These are phyloP conservation scores for Varecia variegata DNA, from an alignment of 2,797 vertebrate genomes.

Conservation along the genomic window DNA sequence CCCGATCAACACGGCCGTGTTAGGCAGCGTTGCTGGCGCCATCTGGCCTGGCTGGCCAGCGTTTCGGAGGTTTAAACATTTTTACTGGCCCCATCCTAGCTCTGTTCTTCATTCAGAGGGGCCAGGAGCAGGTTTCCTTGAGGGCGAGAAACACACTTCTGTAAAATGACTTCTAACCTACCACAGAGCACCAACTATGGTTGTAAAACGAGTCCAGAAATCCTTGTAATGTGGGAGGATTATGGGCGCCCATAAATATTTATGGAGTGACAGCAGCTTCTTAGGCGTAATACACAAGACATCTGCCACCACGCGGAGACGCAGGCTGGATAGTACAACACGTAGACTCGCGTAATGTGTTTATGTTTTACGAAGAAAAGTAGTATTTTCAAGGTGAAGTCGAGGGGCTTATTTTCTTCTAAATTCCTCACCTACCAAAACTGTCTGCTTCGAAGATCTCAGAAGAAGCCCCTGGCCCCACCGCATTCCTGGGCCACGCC, in stretches of 20 bases:
- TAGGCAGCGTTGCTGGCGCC: background rate
- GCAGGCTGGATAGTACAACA: background rate
- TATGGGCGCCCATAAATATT: constrained; percentile 13
- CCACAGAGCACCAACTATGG: background rate
- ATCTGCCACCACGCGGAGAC: background rate
- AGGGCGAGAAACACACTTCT: background rate
- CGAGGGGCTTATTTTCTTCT: background rate
- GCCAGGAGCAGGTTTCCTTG: background rate
- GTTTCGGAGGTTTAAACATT: background rate
- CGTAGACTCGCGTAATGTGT: accelerated
- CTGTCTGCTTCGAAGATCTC: background rate
- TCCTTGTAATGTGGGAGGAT: background rate
- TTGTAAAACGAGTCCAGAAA: background rate
- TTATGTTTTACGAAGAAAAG: background rate
- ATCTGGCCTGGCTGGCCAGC: background rate
- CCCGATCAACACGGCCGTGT: background rate
- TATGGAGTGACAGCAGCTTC: background rate
- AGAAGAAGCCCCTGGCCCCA: too few relatives aligned
- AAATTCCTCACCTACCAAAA: background rate
- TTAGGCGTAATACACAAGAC: background rate
- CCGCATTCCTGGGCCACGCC: background rate
- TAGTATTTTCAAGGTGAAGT: background rate
- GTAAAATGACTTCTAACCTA: background rate
- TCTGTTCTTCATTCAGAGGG: background rate
- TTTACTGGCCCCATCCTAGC: background rate